Conservation (phyloP, 2,113 vertebrate genomes). For the Abramis brama region DNA sequence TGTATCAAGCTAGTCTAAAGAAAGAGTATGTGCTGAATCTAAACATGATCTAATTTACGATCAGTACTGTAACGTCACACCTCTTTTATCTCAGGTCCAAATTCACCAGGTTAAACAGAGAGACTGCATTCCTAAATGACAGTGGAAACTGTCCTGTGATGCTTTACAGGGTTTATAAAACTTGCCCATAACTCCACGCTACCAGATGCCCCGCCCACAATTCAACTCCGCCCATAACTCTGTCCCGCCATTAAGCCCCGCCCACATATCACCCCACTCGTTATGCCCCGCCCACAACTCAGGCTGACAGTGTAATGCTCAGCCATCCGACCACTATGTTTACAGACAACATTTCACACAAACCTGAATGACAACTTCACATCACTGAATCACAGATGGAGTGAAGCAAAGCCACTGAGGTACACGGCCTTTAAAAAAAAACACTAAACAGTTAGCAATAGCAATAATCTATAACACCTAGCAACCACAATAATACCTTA, state of each 20-base stretch:
- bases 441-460: background rate
- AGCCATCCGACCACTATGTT: background rate
- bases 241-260: background rate
- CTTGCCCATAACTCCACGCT: background rate
- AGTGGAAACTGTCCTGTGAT: background rate
- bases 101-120: background rate
- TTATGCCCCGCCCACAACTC: background rate
- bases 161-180: background rate
- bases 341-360: conserved; percentile 1
- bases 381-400: background rate
- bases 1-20: background rate
- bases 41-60: background rate
- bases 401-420: background rate
- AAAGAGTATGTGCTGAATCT: background rate
- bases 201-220: background rate
- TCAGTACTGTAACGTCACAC: background rate
- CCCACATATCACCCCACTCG: background rate
- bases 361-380: background rate
- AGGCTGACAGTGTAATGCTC: background rate
- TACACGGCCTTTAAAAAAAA: background rate
- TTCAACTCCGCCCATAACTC: background rate
- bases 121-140: background rate
- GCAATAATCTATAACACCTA: background rate
- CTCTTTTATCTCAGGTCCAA: conserved; percentile 1
- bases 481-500: background rate